Evolutionary conservation across 2,113 vertebrate genomes (phyloP).

Genomic region (Festucalex cinctus): DNA sequence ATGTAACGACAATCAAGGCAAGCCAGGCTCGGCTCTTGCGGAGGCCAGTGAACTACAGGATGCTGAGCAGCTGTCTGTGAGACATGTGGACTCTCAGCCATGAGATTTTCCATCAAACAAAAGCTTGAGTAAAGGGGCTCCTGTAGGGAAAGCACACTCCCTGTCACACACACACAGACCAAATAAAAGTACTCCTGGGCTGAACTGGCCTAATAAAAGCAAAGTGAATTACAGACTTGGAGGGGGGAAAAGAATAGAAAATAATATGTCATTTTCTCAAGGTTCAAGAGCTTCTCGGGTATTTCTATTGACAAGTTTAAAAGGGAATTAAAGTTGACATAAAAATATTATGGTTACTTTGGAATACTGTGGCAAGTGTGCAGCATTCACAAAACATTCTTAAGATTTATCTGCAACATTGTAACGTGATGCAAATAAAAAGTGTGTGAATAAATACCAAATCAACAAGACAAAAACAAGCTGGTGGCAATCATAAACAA

Average conservation of each 20-base stretch:
- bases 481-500: background rate
- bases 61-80: conserved; percentile 68
- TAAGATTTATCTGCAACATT: background rate
- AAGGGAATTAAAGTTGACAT: background rate
- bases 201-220: conserved; percentile 43
- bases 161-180: conserved; percentile 3
- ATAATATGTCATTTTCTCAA: background rate
- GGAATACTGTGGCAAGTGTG: background rate
- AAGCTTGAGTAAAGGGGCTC: conserved; percentile 61
- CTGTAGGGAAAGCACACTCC: conserved; percentile 48
- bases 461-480: background rate
- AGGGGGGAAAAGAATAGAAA: conserved; percentile 4
- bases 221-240: conserved; percentile 38
- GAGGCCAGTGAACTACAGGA: conserved; percentile 67
- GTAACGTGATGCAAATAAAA: no score
- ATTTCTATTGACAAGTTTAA: background rate
- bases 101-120: conserved; percentile 73
- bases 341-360: background rate
- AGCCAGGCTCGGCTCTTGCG: conserved; percentile 64
- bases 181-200: conserved; percentile 45
- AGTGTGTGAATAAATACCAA: background rate
- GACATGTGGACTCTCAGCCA: conserved; percentile 69
- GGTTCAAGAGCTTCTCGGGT: background rate
- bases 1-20: conserved; percentile 72
- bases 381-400: background rate